These are phyloP conservation scores for Glaucidium brasilianum DNA, from an alignment of 2,113 vertebrate species.

Conservation along the genomic window DNA sequence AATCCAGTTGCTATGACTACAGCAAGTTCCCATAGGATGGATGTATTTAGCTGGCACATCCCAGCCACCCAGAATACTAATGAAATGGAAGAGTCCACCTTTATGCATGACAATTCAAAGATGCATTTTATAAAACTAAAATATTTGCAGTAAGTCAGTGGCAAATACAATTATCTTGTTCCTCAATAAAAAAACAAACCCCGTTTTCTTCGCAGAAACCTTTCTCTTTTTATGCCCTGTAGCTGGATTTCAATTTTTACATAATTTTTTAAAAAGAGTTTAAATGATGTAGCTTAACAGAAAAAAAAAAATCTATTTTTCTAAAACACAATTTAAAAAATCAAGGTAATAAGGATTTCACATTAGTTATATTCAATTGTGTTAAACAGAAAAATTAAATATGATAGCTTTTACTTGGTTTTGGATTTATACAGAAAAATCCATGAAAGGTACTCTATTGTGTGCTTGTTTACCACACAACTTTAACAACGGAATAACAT, in stretches of 20 bases:
- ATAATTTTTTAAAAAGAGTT: not conserved
- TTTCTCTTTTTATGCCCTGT: not conserved
- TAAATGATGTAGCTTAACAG: not conserved
- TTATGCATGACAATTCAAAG: not conserved
- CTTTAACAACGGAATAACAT: not conserved
- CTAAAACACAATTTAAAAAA: not conserved
- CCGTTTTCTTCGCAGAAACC: not conserved
- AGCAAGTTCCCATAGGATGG: conserved; percentile 27
- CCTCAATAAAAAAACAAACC: not conserved
- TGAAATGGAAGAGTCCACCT: conserved; percentile 30
- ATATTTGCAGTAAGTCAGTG: not conserved
- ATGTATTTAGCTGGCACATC: conserved; percentile 28
- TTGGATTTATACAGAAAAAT: not conserved
- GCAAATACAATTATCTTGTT: not conserved
- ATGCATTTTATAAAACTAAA: not conserved
- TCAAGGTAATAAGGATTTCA: not conserved
- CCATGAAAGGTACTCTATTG: not conserved
- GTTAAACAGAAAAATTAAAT: not conserved
- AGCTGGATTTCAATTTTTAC: not conserved
- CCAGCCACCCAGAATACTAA: conserved; percentile 58
- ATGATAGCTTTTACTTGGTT: not conserved
- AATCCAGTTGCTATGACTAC: conserved; percentile 69
- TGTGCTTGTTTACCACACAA: not conserved
- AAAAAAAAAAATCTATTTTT: not conserved
- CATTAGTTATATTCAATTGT: not conserved